Evolutionary conservation across 2,888 invertebrate genomes (phyloP).

Genomic region (Odontocerum albicorne): DNA sequence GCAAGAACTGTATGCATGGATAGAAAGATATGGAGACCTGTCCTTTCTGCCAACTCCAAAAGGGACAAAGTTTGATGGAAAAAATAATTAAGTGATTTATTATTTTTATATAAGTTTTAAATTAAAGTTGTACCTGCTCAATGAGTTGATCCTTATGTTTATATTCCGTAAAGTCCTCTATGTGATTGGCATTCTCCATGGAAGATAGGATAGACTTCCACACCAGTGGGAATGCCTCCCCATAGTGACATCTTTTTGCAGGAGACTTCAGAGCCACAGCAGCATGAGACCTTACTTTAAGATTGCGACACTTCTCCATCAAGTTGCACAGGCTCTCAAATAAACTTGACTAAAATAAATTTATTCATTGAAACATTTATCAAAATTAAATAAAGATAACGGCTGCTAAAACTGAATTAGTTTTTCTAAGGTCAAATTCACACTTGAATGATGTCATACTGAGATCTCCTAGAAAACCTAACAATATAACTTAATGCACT

Average conservation of each 20-base stretch:
- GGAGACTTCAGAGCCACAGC: conserved; percentile 72
- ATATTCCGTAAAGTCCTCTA: conserved; percentile 82
- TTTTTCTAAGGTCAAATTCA: neutral
- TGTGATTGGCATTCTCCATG: conserved; percentile 74
- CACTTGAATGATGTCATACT: neutral
- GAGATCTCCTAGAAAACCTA: too few species aligned
- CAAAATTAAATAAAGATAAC: too few species aligned
- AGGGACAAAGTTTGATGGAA: too few species aligned
- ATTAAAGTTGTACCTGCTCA: conserved; percentile 64
- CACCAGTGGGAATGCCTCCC: conserved; percentile 58
- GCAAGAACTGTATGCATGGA: too few species aligned
- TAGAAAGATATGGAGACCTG: too few species aligned
- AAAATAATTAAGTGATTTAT: too few species aligned
- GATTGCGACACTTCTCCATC: conserved; percentile 74
- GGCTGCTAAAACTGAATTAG: neutral
- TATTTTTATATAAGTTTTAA: too few species aligned
- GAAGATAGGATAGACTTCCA: conserved; percentile 76
- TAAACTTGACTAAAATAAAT: conserved; percentile 57
- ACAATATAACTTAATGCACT: too few species aligned
- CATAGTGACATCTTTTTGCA: conserved; percentile 63
- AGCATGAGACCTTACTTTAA: conserved; percentile 89
- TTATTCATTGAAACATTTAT: neutral
- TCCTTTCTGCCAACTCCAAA: too few species aligned
- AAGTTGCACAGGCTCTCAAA: conserved; percentile 67
- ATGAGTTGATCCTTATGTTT: conserved; percentile 84